Percentiles rank a stretch among this genome's conserved stretches.
Conservation (phyloP, 2,113 vertebrate genomes). For the Calcarius ornatus region DNA sequence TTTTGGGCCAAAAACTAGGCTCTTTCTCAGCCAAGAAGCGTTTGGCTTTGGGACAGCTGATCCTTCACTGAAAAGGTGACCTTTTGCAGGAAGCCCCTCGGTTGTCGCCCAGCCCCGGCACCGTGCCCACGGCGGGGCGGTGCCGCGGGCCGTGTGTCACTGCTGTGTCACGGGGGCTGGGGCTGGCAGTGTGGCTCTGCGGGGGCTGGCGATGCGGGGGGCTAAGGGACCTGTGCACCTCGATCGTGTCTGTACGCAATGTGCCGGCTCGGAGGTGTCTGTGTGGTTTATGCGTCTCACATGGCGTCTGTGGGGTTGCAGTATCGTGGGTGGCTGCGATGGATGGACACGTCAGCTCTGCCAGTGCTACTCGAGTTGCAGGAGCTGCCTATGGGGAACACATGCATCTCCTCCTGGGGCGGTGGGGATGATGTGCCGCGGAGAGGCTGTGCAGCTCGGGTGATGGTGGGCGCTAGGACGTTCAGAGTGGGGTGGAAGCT, state of each 20-base stretch:
- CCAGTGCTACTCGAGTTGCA: constrained; percentile 67
- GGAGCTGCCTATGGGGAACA: constrained; percentile 71
- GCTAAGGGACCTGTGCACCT: constrained; percentile 57
- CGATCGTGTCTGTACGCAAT: constrained; percentile 29
- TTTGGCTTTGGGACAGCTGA: constrained; percentile 32
- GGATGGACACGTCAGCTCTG: constrained; percentile 62
- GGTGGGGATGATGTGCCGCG: constrained; percentile 72
- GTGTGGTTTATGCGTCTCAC: constrained; percentile 66
- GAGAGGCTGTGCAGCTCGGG: constrained; percentile 70
- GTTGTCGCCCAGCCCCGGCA: constrained; percentile 1
- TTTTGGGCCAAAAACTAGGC: constrained; percentile 40
- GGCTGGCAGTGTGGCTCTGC: constrained; percentile 16
- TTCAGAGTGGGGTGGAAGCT: constrained; percentile 69
- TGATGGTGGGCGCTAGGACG: constrained; percentile 69
- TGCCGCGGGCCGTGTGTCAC: background rate
- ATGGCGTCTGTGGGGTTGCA: constrained; percentile 68
- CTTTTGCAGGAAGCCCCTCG: background rate
- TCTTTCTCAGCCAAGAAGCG: constrained; percentile 9
- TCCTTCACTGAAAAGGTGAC: constrained; percentile 42
- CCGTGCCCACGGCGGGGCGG: background rate
- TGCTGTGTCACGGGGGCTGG: background rate
- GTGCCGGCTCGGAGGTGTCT: constrained; percentile 63
- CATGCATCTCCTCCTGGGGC: constrained; percentile 71
- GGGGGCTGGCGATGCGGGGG: background rate
- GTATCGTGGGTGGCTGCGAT: constrained; percentile 68